phyloP scores from a whole-genome alignment of 2,888 invertebrate species.

The Diaperis boleti region DNA sequence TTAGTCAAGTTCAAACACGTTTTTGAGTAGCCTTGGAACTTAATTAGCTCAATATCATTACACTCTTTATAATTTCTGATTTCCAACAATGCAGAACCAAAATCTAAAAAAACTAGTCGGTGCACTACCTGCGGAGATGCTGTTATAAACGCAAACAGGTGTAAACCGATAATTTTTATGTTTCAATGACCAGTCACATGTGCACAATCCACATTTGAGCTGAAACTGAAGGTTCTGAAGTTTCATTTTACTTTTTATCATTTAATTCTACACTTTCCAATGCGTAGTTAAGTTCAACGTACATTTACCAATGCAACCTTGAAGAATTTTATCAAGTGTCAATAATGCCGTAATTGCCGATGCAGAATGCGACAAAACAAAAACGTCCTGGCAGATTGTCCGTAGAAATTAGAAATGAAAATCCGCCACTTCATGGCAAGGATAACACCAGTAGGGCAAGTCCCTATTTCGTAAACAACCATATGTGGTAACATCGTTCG shows the following conservation, averaged over 20 bases:
- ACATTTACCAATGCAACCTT: constrained; percentile 10
- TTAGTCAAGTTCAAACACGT: not conserved
- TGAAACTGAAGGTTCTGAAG: constrained; percentile 13
- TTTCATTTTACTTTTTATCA: constrained; percentile 11
- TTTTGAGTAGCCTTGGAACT: too few species aligned
- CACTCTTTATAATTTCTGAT: too few species aligned
- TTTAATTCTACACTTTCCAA: constrained; percentile 15
- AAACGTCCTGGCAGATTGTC: too few species aligned
- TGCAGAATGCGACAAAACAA: not conserved
- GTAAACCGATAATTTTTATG: constrained; percentile 15
- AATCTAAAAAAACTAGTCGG: too few species aligned
- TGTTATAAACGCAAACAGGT: constrained; percentile 6
- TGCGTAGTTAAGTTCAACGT: constrained; percentile 16
- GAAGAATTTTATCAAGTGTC: constrained; percentile 3
- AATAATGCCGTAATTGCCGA: not conserved
- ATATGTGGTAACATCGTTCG: not conserved
- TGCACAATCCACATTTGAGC: not conserved
- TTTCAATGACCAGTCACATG: constrained; percentile 17
- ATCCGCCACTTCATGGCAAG: too few species aligned
- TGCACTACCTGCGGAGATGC: too few species aligned
- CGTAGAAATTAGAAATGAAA: too few species aligned
- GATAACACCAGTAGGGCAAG: too few species aligned
- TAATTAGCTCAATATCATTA: too few species aligned
- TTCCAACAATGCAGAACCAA: too few species aligned
- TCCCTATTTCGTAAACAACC: not conserved